phyloP scores from a whole-genome alignment of 1,140 invertebrate species.

The Atta colombica region DNA sequence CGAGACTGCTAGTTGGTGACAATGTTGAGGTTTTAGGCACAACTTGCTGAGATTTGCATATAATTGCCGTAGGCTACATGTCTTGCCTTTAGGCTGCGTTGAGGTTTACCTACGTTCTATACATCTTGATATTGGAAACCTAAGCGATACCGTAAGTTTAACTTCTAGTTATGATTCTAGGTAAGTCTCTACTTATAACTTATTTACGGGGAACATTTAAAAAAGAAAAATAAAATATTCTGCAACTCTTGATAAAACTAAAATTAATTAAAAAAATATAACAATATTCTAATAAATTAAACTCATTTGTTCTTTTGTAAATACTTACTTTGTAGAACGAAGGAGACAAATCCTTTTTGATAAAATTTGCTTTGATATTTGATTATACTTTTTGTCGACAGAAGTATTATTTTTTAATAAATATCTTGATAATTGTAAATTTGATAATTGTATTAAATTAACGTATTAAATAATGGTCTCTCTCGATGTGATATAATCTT shows the following conservation, averaged over 20 bases:
- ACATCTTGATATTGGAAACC: conserved; percentile 70
- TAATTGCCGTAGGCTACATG: conserved; percentile 74
- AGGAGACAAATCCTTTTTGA: neutral
- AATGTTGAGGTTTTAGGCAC: conserved; percentile 68
- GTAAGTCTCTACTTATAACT: neutral
- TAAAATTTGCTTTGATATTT: neutral
- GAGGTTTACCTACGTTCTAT: conserved; percentile 60
- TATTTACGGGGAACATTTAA: conserved; percentile 5
- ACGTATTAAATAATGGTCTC: neutral
- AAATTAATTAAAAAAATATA: neutral
- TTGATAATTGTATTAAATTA: neutral
- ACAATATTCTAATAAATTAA: neutral
- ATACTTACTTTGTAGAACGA: neutral
- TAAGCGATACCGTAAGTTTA: conserved; percentile 9
- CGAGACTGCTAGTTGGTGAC: conserved; percentile 31
- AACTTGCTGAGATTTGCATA: conserved; percentile 77
- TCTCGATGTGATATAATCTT: conserved; percentile 25
- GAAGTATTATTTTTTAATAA: neutral
- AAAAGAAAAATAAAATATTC: conserved; percentile 3
- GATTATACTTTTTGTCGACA: neutral
- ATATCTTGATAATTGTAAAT: conserved; percentile 24
- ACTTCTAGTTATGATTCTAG: neutral
- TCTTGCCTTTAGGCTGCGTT: conserved; percentile 52
- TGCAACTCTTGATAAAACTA: neutral
- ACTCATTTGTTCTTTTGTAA: neutral